phyloP scores from a whole-genome alignment of 2,797 vertebrate genomes.

The Orientallactaga sibirica region DNA sequence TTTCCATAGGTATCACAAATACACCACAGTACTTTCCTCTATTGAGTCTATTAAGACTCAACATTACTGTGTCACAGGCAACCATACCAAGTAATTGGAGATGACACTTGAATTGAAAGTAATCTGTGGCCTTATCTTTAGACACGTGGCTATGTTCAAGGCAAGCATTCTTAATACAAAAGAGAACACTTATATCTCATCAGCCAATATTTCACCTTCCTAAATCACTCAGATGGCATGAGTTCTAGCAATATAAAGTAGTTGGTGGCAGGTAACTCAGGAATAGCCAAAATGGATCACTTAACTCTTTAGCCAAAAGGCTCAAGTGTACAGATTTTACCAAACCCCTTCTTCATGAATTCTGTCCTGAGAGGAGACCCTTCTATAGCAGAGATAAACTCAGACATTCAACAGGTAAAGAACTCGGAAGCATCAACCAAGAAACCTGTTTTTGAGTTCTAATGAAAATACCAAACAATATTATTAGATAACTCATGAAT shows the following conservation, averaged over 20 bases:
- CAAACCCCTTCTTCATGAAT: slow-evolving; percentile 27
- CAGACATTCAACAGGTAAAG: slow-evolving; percentile 63
- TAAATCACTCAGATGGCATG: slow-evolving; percentile 21
- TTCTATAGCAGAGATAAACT: slow-evolving; percentile 53
- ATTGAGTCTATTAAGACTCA: background rate
- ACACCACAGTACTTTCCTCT: background rate
- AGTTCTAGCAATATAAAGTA: slow-evolving; percentile 19
- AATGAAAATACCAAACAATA: slow-evolving; percentile 57
- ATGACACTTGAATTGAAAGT: slow-evolving; percentile 21
- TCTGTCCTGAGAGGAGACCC: background rate
- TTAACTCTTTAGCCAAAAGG: slow-evolving; percentile 30
- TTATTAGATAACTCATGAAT: slow-evolving; percentile 73
- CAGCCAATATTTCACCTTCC: background rate
- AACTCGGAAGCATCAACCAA: background rate
- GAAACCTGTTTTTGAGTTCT: slow-evolving; percentile 57
- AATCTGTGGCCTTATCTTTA: slow-evolving; percentile 18
- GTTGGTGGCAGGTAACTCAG: background rate
- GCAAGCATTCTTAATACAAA: background rate
- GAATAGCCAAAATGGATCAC: slow-evolving; percentile 9
- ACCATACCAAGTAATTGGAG: slow-evolving; percentile 44
- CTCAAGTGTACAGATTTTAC: slow-evolving; percentile 16
- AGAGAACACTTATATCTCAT: background rate
- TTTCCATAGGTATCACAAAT: background rate
- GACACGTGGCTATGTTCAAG: background rate
- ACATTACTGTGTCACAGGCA: background rate